Conservation (phyloP, 2,888 invertebrate species). For the Rhyacophila evoluta region DNA sequence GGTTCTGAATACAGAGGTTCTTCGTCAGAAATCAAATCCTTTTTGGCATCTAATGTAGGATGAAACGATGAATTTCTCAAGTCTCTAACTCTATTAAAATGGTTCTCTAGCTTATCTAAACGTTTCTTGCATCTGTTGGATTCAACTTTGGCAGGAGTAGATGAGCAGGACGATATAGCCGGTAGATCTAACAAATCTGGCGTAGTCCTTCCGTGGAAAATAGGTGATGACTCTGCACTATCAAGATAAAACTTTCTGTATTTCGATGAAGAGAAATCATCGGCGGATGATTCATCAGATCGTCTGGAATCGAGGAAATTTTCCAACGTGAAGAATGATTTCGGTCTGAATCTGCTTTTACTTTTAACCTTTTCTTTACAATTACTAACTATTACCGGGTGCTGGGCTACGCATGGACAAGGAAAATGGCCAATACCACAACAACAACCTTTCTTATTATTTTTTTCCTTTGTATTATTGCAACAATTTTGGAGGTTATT, state of each 20-base stretch:
- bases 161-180: constrained; percentile 66
- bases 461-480: not conserved
- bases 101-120: constrained; percentile 67
- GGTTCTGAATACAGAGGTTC: constrained; percentile 66
- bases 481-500: constrained; percentile 57
- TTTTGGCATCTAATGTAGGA: not conserved
- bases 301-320: constrained; percentile 68
- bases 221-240: constrained; percentile 68
- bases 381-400: not conserved
- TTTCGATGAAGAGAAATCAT: constrained; percentile 69
- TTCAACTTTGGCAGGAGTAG: constrained; percentile 60
- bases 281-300: constrained; percentile 67
- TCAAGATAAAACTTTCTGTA: constrained; percentile 69
- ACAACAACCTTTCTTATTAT: not conserved
- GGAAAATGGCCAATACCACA: constrained; percentile 20
- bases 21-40: not conserved
- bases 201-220: constrained; percentile 65
- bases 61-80: constrained; percentile 62
- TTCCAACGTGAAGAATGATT: constrained; percentile 69
- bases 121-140: constrained; percentile 64
- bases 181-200: constrained; percentile 67
- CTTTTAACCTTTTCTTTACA: not conserved
- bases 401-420: constrained; percentile 10
- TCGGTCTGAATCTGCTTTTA: constrained; percentile 62
- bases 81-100: constrained; percentile 67